Conservation (phyloP, 2,888 invertebrate species). For the Asteroscopus sphinx region DNA sequence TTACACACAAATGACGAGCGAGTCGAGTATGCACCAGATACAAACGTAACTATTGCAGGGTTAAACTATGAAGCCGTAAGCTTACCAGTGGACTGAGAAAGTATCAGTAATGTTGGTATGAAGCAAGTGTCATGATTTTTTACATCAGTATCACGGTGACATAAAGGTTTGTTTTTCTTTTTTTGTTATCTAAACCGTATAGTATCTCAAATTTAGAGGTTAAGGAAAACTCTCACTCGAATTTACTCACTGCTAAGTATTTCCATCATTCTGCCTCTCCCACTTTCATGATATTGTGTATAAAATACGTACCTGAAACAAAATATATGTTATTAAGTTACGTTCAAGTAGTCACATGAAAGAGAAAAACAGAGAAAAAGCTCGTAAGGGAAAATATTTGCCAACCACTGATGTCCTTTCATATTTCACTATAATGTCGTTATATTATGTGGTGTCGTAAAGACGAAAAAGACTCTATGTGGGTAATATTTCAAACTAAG, state of each 20-base stretch:
- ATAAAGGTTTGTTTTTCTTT: too few species aligned
- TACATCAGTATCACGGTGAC: not conserved
- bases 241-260: not conserved
- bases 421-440: constrained; percentile 58
- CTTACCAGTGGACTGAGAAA: not conserved
- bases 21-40: not conserved
- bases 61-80: not conserved
- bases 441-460: constrained; percentile 51
- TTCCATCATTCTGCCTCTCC: not conserved
- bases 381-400: constrained; percentile 47
- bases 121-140: not conserved
- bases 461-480: constrained; percentile 36
- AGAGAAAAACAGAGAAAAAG: constrained; percentile 43
- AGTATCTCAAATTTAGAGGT: not conserved
- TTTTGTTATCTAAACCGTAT: too few species aligned
- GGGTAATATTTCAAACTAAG: constrained; percentile 42
- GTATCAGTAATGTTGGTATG: not conserved
- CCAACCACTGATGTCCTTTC: constrained; percentile 53
- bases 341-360: constrained; percentile 31
- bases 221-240: not conserved
- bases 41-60: not conserved
- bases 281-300: constrained; percentile 13
- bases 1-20: constrained; percentile 15
- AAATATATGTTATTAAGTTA: constrained; percentile 47
- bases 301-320: constrained; percentile 52